phyloP scores from a whole-genome alignment of 2,797 vertebrate genomes.

The Mormyrus proboscirostris region DNA sequence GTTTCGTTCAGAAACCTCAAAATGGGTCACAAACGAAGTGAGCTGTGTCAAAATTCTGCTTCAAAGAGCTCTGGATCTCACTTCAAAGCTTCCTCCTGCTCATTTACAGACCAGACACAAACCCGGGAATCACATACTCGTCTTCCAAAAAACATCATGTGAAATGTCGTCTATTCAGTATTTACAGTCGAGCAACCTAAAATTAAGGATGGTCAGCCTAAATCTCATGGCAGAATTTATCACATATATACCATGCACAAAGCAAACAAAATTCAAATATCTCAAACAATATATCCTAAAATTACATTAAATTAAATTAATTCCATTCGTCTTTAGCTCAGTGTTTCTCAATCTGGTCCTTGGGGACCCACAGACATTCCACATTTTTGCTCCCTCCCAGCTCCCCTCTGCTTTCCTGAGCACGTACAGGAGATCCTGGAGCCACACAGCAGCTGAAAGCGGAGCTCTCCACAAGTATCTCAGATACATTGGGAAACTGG shows the following conservation, averaged over 20 bases:
- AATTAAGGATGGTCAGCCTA: background rate
- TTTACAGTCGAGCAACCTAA: background rate
- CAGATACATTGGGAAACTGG: background rate
- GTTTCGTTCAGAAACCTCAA: background rate
- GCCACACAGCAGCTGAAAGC: constrained; percentile 77
- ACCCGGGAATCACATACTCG: background rate
- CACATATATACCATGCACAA: background rate
- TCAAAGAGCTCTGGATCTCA: background rate
- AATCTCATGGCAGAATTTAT: background rate
- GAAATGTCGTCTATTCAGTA: background rate
- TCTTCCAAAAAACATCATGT: background rate
- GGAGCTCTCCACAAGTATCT: background rate
- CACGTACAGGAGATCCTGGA: constrained; percentile 93
- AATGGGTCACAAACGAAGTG: background rate
- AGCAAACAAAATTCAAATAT: background rate
- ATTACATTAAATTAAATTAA: background rate
- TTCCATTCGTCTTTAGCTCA: background rate
- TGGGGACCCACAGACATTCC: background rate
- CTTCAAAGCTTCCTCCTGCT: constrained; percentile 6
- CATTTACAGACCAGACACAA: constrained; percentile 1
- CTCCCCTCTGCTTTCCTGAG: constrained; percentile 79
- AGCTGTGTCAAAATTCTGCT: constrained; percentile 5
- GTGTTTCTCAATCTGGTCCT: background rate
- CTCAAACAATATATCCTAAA: background rate
- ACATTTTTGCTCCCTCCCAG: background rate